These are phyloP conservation scores for Gobio gobio DNA, from an alignment of 2,113 vertebrate genomes.

Conservation along the genomic window DNA sequence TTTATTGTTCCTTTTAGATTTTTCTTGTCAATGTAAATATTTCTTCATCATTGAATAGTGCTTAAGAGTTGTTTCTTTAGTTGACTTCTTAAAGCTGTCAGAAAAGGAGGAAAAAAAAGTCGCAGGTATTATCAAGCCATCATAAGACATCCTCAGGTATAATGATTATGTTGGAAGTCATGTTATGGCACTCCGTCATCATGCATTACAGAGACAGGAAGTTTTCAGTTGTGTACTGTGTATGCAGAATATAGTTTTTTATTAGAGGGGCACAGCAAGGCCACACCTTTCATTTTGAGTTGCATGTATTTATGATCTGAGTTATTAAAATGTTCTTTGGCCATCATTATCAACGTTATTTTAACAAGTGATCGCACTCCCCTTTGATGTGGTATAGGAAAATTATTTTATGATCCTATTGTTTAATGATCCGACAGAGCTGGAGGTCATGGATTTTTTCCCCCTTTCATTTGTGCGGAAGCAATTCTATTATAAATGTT, in stretches of 20 bases:
- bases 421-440: background rate
- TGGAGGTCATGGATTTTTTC: background rate
- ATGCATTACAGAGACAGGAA: constrained; percentile 48
- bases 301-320: background rate
- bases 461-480: background rate
- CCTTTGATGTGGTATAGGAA: background rate
- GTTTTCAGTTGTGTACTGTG: constrained; percentile 68
- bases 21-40: constrained; percentile 20
- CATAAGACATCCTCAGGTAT: constrained; percentile 14
- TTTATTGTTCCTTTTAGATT: constrained; percentile 32
- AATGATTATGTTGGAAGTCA: constrained; percentile 26
- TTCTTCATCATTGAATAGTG: background rate
- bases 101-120: background rate
- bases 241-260: constrained; percentile 59
- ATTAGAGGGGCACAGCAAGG: constrained; percentile 6
- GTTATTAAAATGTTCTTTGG: constrained; percentile 7
- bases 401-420: background rate
- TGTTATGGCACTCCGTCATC: constrained; percentile 17
- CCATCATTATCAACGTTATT: background rate
- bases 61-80: background rate
- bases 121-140: constrained; percentile 5
- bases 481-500: background rate
- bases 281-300: background rate
- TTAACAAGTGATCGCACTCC: background rate
- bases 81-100: constrained; percentile 11